Evolutionary conservation across 2,113 vertebrate genomes (phyloP).

Genomic region (Collichthys lucidus): DNA sequence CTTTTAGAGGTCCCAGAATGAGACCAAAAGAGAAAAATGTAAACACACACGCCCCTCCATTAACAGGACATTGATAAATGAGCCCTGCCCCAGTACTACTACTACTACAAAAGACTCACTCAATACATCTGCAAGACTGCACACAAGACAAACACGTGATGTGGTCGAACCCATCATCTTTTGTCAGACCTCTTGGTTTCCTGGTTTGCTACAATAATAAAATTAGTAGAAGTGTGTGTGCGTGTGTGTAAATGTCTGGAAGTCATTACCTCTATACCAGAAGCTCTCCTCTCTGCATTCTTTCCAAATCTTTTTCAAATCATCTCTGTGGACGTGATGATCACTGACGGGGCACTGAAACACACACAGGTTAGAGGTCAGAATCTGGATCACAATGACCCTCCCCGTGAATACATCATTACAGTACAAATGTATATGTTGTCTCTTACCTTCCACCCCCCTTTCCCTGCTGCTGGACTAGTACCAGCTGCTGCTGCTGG

Average conservation of each 20-base stretch:
- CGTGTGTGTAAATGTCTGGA: constrained; percentile 3
- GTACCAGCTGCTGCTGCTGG: neutral
- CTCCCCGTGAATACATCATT: neutral
- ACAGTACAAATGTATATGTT: neutral
- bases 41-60: constrained; percentile 33
- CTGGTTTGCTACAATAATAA: neutral
- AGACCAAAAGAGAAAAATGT: constrained; percentile 38
- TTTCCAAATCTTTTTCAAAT: constrained; percentile 82
- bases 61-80: constrained; percentile 18
- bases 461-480: constrained; percentile 6
- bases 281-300: constrained; percentile 90
- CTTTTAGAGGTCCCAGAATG: neutral
- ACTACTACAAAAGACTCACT: neutral
- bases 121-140: neutral
- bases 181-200: neutral
- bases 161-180: neutral
- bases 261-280: constrained; percentile 89
- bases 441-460: constrained; percentile 58
- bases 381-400: neutral
- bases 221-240: neutral
- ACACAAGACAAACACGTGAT: too few species aligned
- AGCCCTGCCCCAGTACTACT: neutral
- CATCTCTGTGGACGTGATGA: constrained; percentile 74
- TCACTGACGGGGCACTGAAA: constrained; percentile 68
- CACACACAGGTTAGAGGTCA: constrained; percentile 15